phyloP scores from a whole-genome alignment of 2,888 invertebrate genomes.

The Drosophila mimica region DNA sequence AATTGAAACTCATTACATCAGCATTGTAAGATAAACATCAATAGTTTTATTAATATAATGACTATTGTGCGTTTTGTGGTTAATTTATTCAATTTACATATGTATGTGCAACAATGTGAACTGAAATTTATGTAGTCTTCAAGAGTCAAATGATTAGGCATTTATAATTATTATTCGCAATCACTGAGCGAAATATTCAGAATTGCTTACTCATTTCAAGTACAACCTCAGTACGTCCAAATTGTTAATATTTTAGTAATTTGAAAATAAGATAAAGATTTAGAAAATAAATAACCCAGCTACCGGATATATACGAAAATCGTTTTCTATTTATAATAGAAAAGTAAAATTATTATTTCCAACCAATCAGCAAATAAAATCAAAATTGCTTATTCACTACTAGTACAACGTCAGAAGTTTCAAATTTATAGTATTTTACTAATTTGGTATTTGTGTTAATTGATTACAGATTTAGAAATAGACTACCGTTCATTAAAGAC shows the following conservation, averaged over 20 bases:
- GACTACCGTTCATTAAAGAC: not conserved
- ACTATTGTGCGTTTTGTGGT: not conserved
- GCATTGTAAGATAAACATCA: constrained; percentile 3
- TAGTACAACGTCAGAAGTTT: not conserved
- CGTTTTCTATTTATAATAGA: not conserved
- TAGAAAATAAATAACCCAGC: too few relatives aligned
- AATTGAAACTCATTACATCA: constrained; percentile 47
- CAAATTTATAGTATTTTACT: not conserved
- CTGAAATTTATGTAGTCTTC: not conserved
- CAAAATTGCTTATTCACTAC: not conserved
- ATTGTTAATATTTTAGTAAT: not conserved
- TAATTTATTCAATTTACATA: not conserved
- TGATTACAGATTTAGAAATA: not conserved
- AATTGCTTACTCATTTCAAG: not conserved
- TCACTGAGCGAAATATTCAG: not conserved
- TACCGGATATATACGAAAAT: not conserved
- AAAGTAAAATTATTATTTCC: not conserved
- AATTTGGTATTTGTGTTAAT: not conserved
- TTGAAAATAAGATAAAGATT: too few relatives aligned
- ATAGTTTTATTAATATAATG: constrained; percentile 2
- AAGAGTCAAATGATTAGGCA: not conserved
- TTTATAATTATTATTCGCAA: not conserved
- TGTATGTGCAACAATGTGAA: not conserved
- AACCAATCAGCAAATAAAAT: not conserved
- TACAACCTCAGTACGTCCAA: not conserved